Base-by-base conservation (phyloP, 2,797 vertebrate genomes). In the Notolepis coatsorum region DNA sequence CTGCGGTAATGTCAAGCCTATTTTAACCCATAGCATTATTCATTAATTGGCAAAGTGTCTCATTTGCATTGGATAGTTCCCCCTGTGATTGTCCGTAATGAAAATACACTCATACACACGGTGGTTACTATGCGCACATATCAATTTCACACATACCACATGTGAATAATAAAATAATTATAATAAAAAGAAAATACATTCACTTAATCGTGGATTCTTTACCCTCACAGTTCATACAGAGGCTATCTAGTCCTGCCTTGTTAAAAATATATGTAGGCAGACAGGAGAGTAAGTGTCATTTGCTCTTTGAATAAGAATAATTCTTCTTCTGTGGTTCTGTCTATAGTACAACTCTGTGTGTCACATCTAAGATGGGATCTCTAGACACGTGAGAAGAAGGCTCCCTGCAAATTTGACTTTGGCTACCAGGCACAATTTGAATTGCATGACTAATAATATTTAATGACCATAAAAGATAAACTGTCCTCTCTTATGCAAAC, bases 371-470 rank as follows among this genome's bases (percentile, higher is more conserved):
- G 43, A 46, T 13, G 25, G 57, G 24, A 65, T 4, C 66, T 17
- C 38, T 53, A 65, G n/a, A 35, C 6, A 18, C 18, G 27, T 21
- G 28, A 3, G 39, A n/a, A 41, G 31, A 33, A 27, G 49, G 47
- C 56, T 54, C 65, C 25, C 42, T 68, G 63, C 68, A 59, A 79
- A 65, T 43, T 18, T 1, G 62, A 72, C 57, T 75, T 58, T 84
- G 46, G 71, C 83, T 89, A 3, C 24, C 35, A 84, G 88, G 77
- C 81, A 74, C 62, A 60, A 65, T 54, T 85, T 82, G 39, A 89
- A 85, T 67, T 81, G 63, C 83, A 77, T 76, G 82, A 88, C 84
- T 86, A 89, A 89, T 85, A 86, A 76, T 61, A 80, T 80, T 80
- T 89, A 85, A 90, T 84, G 82, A 88, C 75, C 57, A 58, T 61